These are phyloP conservation scores for Halcyon chelicuti DNA, from an alignment of 2,797 vertebrate genomes.

Conservation along the genomic window DNA sequence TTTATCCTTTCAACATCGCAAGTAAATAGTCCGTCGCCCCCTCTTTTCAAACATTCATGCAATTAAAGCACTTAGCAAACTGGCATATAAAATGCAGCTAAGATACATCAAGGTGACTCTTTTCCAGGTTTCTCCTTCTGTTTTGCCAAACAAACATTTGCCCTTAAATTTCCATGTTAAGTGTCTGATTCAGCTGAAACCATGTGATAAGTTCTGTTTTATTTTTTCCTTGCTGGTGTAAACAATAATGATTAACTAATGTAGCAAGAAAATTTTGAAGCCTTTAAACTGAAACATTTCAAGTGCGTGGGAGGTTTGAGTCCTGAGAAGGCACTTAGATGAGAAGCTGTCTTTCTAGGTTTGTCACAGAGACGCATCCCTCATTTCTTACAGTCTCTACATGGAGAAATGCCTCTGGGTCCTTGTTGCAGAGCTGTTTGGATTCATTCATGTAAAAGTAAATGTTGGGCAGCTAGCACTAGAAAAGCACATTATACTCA, in stretches of 20 bases:
- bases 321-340: background rate
- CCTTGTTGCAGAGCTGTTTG: background rate
- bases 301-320: background rate
- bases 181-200: background rate
- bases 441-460: background rate
- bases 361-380: background rate
- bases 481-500: background rate
- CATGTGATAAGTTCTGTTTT: background rate
- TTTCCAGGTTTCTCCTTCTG: background rate
- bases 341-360: background rate
- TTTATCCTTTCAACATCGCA: background rate
- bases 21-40: rapidly evolving
- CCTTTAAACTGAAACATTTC: background rate
- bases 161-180: background rate
- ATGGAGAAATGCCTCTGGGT: background rate
- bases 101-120: background rate
- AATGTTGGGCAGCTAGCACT: background rate
- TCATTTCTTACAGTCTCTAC: background rate
- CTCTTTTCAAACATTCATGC: background rate
- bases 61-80: background rate
- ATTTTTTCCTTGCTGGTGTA: background rate
- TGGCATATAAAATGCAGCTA: background rate
- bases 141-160: background rate
- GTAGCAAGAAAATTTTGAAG: background rate
- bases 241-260: background rate